phyloP scores from a whole-genome alignment of 37 sponge, comb jelly and placozoan genomes.

The Diacarnus erythraeanus region DNA sequence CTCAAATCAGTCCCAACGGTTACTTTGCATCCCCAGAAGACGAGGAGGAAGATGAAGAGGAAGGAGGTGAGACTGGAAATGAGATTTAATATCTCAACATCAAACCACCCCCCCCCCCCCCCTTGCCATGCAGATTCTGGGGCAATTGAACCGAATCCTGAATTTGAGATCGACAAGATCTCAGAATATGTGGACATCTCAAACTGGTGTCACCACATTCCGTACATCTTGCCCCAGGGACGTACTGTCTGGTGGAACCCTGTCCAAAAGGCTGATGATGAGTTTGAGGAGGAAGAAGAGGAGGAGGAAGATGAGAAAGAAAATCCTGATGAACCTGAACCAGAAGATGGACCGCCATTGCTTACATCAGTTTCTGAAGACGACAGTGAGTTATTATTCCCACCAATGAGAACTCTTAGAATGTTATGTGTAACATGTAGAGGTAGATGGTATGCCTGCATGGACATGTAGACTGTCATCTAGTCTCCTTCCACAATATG shows the following conservation, averaged over 20 bases:
- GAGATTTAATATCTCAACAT: background rate
- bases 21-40: constrained; percentile 89
- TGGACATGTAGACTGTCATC: constrained; percentile 89
- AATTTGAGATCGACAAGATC: constrained; percentile 77
- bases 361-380: constrained; percentile 92
- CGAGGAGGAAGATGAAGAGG: constrained; percentile 91
- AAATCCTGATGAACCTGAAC: constrained; percentile 92
- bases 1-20: constrained; percentile 87
- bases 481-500: constrained; percentile 84
- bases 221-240: constrained; percentile 96
- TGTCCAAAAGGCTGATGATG: constrained; percentile 91
- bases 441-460: constrained; percentile 90
- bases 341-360: constrained; percentile 94
- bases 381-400: constrained; percentile 46
- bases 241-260: constrained; percentile 97
- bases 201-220: constrained; percentile 93
- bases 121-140: constrained; percentile 17
- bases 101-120: background rate
- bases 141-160: constrained; percentile 76
- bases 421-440: constrained; percentile 32
- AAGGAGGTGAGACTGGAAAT: constrained; percentile 44
- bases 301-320: constrained; percentile 93
- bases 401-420: background rate
- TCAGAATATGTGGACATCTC: constrained; percentile 83
- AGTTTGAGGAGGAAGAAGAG: constrained; percentile 96